These are phyloP conservation scores for Phyllostomus hastatus DNA, from an alignment of 2,113 vertebrate species.

Conservation along the genomic window DNA sequence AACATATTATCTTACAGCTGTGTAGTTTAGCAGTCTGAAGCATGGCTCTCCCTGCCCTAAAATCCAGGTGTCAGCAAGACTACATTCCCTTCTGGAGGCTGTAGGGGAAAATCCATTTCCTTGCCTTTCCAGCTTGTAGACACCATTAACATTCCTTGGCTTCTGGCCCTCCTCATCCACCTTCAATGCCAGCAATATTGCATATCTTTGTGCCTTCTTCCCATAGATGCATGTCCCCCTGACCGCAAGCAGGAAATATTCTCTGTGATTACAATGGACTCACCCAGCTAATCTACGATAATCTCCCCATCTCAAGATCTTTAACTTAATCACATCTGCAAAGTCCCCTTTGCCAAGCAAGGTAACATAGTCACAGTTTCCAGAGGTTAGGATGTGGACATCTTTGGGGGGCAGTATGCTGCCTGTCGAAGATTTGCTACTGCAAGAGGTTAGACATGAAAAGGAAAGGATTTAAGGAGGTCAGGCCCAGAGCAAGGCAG, in stretches of 20 bases:
- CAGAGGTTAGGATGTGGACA: neutral
- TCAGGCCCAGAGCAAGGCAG: neutral
- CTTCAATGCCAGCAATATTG: neutral
- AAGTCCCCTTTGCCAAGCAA: conserved; percentile 2
- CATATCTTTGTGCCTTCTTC: neutral
- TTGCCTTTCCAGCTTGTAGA: neutral
- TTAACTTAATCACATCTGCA: neutral
- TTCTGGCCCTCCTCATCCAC: neutral
- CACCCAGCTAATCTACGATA: neutral
- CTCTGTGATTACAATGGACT: neutral
- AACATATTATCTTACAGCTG: neutral
- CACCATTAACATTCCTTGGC: neutral
- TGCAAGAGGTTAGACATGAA: neutral
- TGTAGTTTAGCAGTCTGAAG: neutral
- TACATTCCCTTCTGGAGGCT: neutral
- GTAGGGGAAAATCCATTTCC: neutral
- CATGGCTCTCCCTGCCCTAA: neutral
- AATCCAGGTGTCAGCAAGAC: neutral
- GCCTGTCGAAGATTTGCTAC: neutral
- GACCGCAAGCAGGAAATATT: neutral
- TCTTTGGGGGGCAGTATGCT: neutral
- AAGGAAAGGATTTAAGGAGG: neutral
- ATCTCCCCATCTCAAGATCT: neutral
- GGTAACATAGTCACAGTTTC: neutral
- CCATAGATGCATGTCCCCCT: neutral